Percentiles rank a stretch among this genome's conserved stretches.
These are phyloP conservation scores for Dendrolimus kikuchii DNA, from an alignment of 1,140 invertebrate species.

Conservation along the genomic window DNA sequence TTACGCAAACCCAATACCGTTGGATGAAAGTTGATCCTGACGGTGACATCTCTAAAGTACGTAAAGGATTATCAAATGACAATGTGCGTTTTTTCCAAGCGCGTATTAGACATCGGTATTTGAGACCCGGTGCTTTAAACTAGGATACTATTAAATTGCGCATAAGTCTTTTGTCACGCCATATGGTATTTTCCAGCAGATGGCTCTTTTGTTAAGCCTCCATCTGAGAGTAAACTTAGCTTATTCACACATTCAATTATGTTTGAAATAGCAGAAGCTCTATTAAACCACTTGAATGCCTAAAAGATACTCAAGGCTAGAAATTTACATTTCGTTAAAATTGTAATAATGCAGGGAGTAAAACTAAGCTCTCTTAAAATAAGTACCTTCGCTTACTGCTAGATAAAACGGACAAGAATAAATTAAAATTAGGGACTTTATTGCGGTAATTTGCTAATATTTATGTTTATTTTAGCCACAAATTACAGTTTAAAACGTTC, in stretches of 20 bases:
- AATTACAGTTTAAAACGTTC: slow-evolving; percentile 18
- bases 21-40: slow-evolving; percentile 65
- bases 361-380: too few relatives aligned
- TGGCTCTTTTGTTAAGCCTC: slow-evolving; percentile 49
- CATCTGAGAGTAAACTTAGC: slow-evolving; percentile 31
- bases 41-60: slow-evolving; percentile 63
- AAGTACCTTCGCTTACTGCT: too few relatives aligned
- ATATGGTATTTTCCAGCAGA: slow-evolving; percentile 65
- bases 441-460: not conserved
- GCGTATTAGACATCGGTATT: slow-evolving; percentile 43
- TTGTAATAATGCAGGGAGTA: too few relatives aligned
- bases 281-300: not conserved
- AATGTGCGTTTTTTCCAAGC: slow-evolving; percentile 57
- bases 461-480: slow-evolving; percentile 16
- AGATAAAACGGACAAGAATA: not conserved
- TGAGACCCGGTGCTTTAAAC: slow-evolving; percentile 48
- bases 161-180: slow-evolving; percentile 58
- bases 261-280: not conserved
- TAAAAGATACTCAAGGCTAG: not conserved
- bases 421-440: not conserved
- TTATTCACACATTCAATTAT: not conserved
- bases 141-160: slow-evolving; percentile 70
- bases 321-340: too few relatives aligned
- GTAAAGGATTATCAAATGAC: slow-evolving; percentile 71
- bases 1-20: slow-evolving; percentile 68